Base-by-base conservation (phyloP, 2,888 invertebrate genomes). In the Lithosia quadra region DNA sequence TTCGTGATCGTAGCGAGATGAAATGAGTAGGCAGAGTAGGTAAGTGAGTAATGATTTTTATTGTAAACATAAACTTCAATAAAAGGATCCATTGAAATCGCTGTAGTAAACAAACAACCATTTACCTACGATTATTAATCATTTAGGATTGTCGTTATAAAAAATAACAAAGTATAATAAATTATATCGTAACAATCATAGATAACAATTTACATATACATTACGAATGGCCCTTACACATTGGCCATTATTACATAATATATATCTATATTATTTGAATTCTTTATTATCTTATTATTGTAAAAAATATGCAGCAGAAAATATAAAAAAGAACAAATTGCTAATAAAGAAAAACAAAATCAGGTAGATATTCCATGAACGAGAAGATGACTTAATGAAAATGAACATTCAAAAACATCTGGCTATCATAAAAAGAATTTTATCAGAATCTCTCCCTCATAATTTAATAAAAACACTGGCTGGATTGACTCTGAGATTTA, bases 381-480 rank as follows among this genome's bases (percentile, higher is more conserved):
- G 18, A 58, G 58, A 28, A 58, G 15, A 56, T 24, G 56, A n/a
- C 33, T 34, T 33, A 62, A 57, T 21, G 22, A 36, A 67, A 43
- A 28, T 22, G 4, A 63, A 67, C 34, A 36, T n/a, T 58, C 22
- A 13, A 36, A 60, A 64, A n/a, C 11, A 60, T 18, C 60, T 39
- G 39, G 63, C 21, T 55, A 69, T 43, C 59, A 63, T 63, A 62
- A 55, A 63, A 59, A 59, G 58, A 66, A 63, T 63, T 71, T 65
- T 62, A 68, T 65, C 56, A 71, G 60, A 80, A 75, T 65, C 64
- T 61, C 70, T 63, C 53, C 28, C 24, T 63, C 67, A 60, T 75
- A 81, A 79, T 77, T 77, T 81, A 79, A 80, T 81, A 67, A 81
- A 75, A 80, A 75, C 69, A 71, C 67, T 68, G 63, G 59, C 57